Conservation (phyloP, 2,888 invertebrate genomes). For the Leptopterna dolabrata region DNA sequence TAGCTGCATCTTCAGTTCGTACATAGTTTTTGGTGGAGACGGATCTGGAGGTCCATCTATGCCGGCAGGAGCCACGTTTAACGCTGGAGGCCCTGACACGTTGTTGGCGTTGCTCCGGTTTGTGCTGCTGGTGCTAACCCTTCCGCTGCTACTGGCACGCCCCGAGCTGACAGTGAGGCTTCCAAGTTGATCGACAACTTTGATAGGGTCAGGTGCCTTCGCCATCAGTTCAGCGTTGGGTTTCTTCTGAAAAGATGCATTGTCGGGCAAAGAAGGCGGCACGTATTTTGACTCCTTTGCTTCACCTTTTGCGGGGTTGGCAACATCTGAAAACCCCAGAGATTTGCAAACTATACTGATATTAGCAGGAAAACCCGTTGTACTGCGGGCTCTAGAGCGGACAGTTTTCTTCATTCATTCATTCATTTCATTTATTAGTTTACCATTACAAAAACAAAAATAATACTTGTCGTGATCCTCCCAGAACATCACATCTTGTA, state of each 20-base stretch:
- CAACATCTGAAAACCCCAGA: background rate
- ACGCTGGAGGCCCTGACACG: background rate
- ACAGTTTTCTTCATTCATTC: no score
- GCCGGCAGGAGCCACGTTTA: background rate
- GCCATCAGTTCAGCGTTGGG: background rate
- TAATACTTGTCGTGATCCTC: no score
- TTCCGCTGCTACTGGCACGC: background rate
- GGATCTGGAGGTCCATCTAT: background rate
- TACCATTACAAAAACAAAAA: no score
- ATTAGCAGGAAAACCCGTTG: no score
- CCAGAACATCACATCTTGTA: no score
- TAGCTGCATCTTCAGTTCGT: constrained; percentile 42
- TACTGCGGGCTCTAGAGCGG: no score
- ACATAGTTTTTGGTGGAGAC: constrained; percentile 10
- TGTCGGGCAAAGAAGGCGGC: background rate
- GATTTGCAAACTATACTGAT: background rate
- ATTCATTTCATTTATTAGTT: no score
- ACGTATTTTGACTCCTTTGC: background rate
- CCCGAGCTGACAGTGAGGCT: background rate
- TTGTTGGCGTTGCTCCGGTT: background rate
- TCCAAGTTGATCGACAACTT: background rate
- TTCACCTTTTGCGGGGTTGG: background rate
- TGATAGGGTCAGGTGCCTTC: background rate
- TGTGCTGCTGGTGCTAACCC: background rate
- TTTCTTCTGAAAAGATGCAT: constrained; percentile 10